Percentiles rank a stretch among this genome's conserved stretches.
phyloP scores from a whole-genome alignment of 2,888 invertebrate species.

The Herminia tarsipennalis region DNA sequence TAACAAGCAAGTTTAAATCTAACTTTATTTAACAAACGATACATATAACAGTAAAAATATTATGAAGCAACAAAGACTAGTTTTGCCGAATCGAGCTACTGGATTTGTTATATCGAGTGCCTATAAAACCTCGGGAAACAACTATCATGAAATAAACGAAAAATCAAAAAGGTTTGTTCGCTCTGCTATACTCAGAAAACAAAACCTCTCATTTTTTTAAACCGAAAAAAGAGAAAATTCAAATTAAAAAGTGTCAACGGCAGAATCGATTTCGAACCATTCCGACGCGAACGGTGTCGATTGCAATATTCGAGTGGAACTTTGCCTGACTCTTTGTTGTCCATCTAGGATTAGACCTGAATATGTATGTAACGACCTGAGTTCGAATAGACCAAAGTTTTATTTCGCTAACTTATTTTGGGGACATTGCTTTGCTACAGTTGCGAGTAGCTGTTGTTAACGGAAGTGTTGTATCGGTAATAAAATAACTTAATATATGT shows the following conservation, averaged over 20 bases:
- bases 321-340: slow-evolving; percentile 43
- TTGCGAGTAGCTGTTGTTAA: no score
- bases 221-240: slow-evolving; percentile 48
- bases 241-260: slow-evolving; percentile 66
- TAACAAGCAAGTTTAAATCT: no score
- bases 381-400: slow-evolving; percentile 19
- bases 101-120: no score
- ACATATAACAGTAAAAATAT: no score
- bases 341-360: slow-evolving; percentile 27
- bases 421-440: no score
- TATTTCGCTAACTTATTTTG: slow-evolving; percentile 22
- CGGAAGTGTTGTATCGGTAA: no score
- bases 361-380: slow-evolving; percentile 33
- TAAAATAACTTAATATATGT: no score
- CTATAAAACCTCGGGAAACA: background rate
- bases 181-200: background rate
- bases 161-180: slow-evolving; percentile 22
- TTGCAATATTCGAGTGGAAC: slow-evolving; percentile 45
- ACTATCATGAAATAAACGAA: slow-evolving; percentile 14
- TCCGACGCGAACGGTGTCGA: slow-evolving; percentile 46
- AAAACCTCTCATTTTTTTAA: slow-evolving; percentile 26
- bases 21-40: no score
- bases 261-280: slow-evolving; percentile 46
- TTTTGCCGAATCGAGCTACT: no score
- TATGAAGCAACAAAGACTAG: no score